Evolutionary conservation across 2,888 invertebrate species (phyloP).

Genomic region (Parnassius mnemosyne): DNA sequence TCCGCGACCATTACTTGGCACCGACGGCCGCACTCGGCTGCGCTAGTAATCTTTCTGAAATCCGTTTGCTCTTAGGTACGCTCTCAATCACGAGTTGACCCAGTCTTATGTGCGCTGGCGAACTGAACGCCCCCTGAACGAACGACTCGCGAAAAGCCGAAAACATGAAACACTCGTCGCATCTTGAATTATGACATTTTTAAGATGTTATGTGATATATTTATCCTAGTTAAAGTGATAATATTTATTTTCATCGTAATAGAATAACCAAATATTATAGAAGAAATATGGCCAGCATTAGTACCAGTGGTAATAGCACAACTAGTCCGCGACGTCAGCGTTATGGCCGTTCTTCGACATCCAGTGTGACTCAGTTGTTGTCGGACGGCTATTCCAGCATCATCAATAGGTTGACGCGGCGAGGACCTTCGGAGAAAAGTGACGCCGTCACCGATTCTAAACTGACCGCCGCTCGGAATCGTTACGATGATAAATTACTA

Average conservation of each 20-base stretch:
- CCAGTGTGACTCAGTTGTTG: slow-evolving; percentile 91
- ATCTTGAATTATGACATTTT: slow-evolving; percentile 57
- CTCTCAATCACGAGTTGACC: slow-evolving; percentile 68
- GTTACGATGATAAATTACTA: slow-evolving; percentile 68
- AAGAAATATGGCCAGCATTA: slow-evolving; percentile 58
- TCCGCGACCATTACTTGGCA: slow-evolving; percentile 84
- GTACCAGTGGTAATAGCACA: slow-evolving; percentile 59
- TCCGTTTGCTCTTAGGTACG: slow-evolving; percentile 71
- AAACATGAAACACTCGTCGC: slow-evolving; percentile 33
- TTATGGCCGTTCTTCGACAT: slow-evolving; percentile 88
- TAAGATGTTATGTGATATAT: slow-evolving; percentile 63
- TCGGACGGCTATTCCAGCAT: slow-evolving; percentile 93
- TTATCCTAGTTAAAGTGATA: slow-evolving; percentile 61
- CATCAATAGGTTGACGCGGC: slow-evolving; percentile 88
- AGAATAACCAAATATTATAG: slow-evolving; percentile 26
- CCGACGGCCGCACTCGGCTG: slow-evolving; percentile 78
- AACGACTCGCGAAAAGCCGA: slow-evolving; percentile 36
- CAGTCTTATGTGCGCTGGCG: slow-evolving; percentile 60
- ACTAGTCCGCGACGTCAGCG: slow-evolving; percentile 83
- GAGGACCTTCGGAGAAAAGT: slow-evolving; percentile 87
- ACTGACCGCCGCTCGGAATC: slow-evolving; percentile 52
- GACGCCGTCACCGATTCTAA: slow-evolving; percentile 68
- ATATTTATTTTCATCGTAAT: slow-evolving; percentile 34
- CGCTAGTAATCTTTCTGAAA: slow-evolving; percentile 78
- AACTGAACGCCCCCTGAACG: slow-evolving; percentile 42